phyloP scores from a whole-genome alignment of 2,113 vertebrate genomes.

The Tragelaphus imberbis region DNA sequence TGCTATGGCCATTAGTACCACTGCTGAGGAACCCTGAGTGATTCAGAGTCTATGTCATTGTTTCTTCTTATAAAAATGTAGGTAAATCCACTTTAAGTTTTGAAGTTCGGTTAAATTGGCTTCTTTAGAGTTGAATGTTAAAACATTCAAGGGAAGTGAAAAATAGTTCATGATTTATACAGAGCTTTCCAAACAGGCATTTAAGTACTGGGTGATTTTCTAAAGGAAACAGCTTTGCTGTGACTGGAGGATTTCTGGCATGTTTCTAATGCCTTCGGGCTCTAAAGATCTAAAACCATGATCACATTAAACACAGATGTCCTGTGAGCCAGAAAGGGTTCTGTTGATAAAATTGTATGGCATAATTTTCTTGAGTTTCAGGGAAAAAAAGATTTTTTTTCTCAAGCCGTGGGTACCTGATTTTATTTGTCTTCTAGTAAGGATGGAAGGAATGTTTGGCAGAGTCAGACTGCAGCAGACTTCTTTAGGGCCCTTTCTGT shows the following conservation, averaged over 20 bases:
- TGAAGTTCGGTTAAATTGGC: background rate
- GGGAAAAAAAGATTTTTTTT: background rate
- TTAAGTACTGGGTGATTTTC: constrained; percentile 12
- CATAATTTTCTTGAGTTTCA: background rate
- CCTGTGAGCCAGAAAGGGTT: background rate
- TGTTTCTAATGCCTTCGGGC: background rate
- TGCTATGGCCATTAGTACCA: background rate
- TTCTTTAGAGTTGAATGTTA: constrained; percentile 1
- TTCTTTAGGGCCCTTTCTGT: background rate
- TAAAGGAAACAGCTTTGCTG: constrained; percentile 13
- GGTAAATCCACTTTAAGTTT: background rate
- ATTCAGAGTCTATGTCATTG: background rate
- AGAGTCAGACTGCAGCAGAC: background rate
- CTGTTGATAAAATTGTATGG: background rate
- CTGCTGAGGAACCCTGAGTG: background rate
- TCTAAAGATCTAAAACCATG: background rate
- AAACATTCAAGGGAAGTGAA: background rate
- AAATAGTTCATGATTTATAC: background rate
- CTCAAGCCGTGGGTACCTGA: background rate
- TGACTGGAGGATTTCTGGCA: background rate
- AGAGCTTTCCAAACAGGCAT: background rate
- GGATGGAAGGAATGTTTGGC: background rate
- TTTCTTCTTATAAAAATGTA: constrained; percentile 2
- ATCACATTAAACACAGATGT: constrained; percentile 23
- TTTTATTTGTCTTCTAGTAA: background rate